A percentile compares a stretch with the other conserved stretches of the same genome.
Conservation (phyloP, 2,888 invertebrate species). For the Idaea aversata region DNA sequence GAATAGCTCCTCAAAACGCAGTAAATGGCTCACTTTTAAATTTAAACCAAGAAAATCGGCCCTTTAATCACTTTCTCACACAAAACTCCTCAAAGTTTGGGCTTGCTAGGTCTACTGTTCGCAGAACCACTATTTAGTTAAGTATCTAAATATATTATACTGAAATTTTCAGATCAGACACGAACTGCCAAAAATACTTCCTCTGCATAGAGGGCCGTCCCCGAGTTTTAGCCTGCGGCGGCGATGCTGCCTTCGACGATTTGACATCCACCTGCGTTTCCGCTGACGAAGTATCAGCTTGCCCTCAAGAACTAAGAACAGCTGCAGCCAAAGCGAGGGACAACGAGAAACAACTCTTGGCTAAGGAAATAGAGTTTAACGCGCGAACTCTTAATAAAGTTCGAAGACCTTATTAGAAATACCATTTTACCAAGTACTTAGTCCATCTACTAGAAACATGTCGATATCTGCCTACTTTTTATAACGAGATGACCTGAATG, state of each 20-base stretch:
- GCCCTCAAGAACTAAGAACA: conserved; percentile 72
- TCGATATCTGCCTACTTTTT: neutral
- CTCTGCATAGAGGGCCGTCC: conserved; percentile 88
- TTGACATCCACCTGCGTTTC: conserved; percentile 86
- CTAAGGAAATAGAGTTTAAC: conserved; percentile 51
- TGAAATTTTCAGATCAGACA: conserved; percentile 70
- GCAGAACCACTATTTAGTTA: conserved; percentile 10
- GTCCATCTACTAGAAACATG: neutral
- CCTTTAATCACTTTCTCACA: too few relatives aligned
- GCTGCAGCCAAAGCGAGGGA: conserved; percentile 52
- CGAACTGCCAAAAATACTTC: conserved; percentile 89
- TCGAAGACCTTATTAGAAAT: conserved; percentile 5
- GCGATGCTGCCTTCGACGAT: conserved; percentile 88
- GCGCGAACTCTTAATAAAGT: conserved; percentile 15
- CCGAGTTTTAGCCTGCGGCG: conserved; percentile 87
- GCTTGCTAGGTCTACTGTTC: too few relatives aligned
- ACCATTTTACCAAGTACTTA: conserved; percentile 10
- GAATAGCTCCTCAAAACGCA: too few relatives aligned
- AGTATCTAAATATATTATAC: conserved; percentile 2
- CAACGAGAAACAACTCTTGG: conserved; percentile 49
- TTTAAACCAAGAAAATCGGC: too few relatives aligned
- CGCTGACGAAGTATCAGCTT: conserved; percentile 88
- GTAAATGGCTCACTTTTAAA: too few relatives aligned
- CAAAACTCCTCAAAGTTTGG: too few relatives aligned
- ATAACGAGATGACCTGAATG: neutral